Evolutionary conservation across 2,888 invertebrate species (phyloP).

Genomic region (Nomada ruficornis): DNA sequence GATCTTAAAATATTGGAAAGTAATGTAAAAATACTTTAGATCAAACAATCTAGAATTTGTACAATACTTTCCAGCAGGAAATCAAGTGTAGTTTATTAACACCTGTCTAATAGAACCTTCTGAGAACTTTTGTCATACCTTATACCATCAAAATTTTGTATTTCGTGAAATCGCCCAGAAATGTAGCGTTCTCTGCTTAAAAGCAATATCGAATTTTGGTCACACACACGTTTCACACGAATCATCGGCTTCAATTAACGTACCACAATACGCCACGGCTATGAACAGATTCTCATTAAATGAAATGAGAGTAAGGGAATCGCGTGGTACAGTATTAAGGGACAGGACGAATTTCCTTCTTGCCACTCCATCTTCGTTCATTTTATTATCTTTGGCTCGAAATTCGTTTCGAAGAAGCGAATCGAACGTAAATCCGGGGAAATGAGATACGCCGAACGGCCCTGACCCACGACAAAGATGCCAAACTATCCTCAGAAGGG

Average conservation of each 20-base stretch:
- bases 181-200: too few species aligned
- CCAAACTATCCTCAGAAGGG: not conserved
- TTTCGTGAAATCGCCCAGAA: too few species aligned
- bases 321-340: not conserved
- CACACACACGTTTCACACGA: too few species aligned
- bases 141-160: too few species aligned
- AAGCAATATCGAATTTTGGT: too few species aligned
- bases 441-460: conserved; percentile 33
- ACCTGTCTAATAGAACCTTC: too few species aligned
- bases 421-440: conserved; percentile 35
- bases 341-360: not conserved
- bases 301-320: conserved; percentile 18
- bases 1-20: not conserved
- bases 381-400: conserved; percentile 30
- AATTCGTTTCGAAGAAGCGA: conserved; percentile 20
- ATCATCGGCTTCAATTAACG: not conserved
- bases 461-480: conserved; percentile 1
- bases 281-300: not conserved
- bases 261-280: not conserved
- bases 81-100: not conserved
- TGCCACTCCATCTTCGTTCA: not conserved
- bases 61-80: too few species aligned
- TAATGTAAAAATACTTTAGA: not conserved
- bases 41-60: too few species aligned
- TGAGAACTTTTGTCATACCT: not conserved